These are phyloP conservation scores for Ellobius talpinus DNA, from an alignment of 2,113 vertebrate genomes.

Conservation along the genomic window DNA sequence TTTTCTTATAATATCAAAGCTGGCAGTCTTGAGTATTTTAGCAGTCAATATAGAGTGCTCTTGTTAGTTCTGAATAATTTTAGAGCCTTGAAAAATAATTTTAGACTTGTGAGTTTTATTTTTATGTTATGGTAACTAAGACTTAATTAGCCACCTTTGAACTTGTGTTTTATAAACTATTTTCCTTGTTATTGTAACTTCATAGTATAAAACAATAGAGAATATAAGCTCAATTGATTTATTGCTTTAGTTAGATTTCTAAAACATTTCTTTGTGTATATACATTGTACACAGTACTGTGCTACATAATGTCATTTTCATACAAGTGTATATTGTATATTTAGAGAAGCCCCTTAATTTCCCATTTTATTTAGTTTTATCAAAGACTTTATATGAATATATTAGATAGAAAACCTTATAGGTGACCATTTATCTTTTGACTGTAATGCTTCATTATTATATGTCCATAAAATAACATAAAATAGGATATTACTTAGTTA, in stretches of 20 bases:
- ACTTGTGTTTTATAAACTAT: neutral
- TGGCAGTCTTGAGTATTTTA: neutral
- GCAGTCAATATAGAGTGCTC: neutral
- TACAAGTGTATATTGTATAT: neutral
- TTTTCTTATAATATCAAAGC: neutral
- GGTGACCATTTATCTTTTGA: neutral
- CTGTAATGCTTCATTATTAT: neutral
- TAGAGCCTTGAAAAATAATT: neutral
- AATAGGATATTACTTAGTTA: neutral
- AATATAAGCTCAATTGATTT: neutral
- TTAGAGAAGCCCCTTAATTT: neutral
- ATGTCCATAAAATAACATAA: neutral
- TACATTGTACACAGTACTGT: neutral
- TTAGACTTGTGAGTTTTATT: slow-evolving; percentile 1
- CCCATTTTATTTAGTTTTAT: neutral
- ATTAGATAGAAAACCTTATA: neutral
- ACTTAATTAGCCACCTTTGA: neutral
- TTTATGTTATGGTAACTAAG: neutral
- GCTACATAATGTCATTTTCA: neutral
- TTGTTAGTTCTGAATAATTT: neutral
- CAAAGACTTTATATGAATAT: neutral
- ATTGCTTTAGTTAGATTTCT: neutral
- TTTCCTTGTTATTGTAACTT: neutral
- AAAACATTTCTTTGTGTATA: neutral
- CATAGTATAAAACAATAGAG: neutral